These are phyloP conservation scores for Diarsia brunnea DNA, from an alignment of 2,888 invertebrate species.

Conservation along the genomic window DNA sequence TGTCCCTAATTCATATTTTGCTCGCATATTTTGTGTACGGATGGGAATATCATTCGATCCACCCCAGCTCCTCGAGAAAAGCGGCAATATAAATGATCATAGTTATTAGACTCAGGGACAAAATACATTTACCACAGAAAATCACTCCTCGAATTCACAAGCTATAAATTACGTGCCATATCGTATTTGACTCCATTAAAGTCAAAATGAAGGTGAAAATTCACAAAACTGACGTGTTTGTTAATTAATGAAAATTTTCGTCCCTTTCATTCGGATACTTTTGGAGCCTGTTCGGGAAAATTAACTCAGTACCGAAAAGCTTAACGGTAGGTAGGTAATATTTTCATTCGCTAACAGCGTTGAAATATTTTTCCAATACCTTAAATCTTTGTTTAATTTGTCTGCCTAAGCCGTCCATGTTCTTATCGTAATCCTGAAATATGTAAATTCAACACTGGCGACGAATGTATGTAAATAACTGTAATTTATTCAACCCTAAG, in stretches of 20 bases:
- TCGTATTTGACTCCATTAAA: constrained; percentile 50
- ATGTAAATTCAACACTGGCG: constrained; percentile 54
- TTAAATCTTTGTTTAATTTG: constrained; percentile 53
- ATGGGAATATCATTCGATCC: too few species aligned
- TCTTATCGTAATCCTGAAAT: constrained; percentile 56
- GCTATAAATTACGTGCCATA: constrained; percentile 46
- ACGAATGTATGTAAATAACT: constrained; percentile 56
- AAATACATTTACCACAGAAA: constrained; percentile 27
- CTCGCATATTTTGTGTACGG: too few species aligned
- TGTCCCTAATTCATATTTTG: too few species aligned
- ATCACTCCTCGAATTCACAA: constrained; percentile 38
- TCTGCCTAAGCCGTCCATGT: constrained; percentile 30
- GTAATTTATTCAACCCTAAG: constrained; percentile 55
- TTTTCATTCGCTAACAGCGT: constrained; percentile 26
- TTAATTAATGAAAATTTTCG: constrained; percentile 56
- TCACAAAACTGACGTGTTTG: constrained; percentile 53
- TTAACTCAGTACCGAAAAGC: constrained; percentile 21
- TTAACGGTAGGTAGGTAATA: constrained; percentile 10
- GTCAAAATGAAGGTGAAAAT: constrained; percentile 49
- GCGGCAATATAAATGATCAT: neutral
- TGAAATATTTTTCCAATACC: constrained; percentile 48
- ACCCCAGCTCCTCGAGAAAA: too few species aligned
- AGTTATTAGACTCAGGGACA: neutral
- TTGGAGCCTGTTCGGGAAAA: constrained; percentile 37
- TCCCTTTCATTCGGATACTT: constrained; percentile 45